Base-by-base conservation (phyloP, 1,140 invertebrate species). In the Ceratina calcarata region DNA sequence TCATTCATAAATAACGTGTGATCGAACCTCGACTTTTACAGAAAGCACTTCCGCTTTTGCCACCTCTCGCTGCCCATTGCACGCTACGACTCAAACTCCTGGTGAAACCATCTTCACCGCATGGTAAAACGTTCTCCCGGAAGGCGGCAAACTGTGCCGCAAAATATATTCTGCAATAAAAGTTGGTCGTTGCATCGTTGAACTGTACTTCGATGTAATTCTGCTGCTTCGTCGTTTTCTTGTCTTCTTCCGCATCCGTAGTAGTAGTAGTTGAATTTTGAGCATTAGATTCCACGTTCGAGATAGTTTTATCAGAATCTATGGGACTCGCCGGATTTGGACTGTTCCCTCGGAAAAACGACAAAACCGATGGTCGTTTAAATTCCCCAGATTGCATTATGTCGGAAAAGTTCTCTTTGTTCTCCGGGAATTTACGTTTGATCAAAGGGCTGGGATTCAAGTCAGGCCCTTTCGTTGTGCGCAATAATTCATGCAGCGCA, bases 41-140 rank as follows among this genome's bases (percentile, higher is more conserved):
- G 93, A 99, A 99, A 15, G 96, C 95, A 32, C 98, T 99, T 1
- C 99, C 98, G 15, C 98, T 99, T 93, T 99, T 99, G 16, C 99
- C 99, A 60, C 98, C 99, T 77, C 96, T 94, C 0, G 99, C 98
- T 37, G 97, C 96, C 99, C 99, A 99, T 53, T 96, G 96, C 24
- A 97, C 95, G 91, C 98, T 99, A 71, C 96, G 94, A 53, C 97
- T 96, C 51, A 99, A 92, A 32, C 98, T 99, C 10, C 98, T 94
- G 1, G 96, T 95, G 86, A 95, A 97, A 0, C 94, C 94, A 27
- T 96, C 95, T 85, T 97, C 96, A 1, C 96, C 96, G 57, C 93
- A 94, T n/a, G 95, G 94, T 72, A 97, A 93, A 45, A 97, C 94
- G 18, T 94, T 91, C 78, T 95, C 94, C 62, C 98, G 94, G 37